Base-by-base conservation (phyloP, 2,888 invertebrate species). In the Thymelicus sylvestris region DNA sequence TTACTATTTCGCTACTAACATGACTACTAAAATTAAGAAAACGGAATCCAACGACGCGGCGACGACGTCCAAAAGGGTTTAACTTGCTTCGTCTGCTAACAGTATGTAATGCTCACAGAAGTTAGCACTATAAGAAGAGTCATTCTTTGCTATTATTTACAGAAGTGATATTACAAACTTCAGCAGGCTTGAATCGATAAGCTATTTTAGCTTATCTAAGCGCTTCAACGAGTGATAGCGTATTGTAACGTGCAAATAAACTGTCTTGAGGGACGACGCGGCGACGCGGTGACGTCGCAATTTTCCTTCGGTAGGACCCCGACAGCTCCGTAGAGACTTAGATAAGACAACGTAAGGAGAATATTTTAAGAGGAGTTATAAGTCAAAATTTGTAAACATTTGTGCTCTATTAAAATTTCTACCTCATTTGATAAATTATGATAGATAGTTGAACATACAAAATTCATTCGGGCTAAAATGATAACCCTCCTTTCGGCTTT, bases 221-320 rank as follows among this genome's bases (percentile, higher is more conserved):
- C 57, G 57, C 13, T 13, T 38, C 57, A 13, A 57, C 31, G 57
- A 57, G 38, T 12, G 57, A 57, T 38, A 6, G 57, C 57, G 31
- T 57, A 24, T 57, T 57, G 55, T 57, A 57, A 57, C 57, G 57
- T 38, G 57, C 57, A 57, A 57, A 57, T 31, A 57, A 57, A 31
- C 57, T 6, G 57, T 10, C 59, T 66, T 59, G 12, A 47, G 47
- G 13, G 44, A 66, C 57, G 10, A 48, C 31, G 31, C 31, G 19
- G 19, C 19, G 19, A 19, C 19, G 19, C 0, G 2, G 31, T 3
- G 31, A 31, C 55, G 59, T 59, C 59, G 59, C 66, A 66, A 66
- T 59, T 66, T 59, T 59, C 66, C 44, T 31, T 65, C 41, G 57
- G 59, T 47, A 47, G 38, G 15, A n/a, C 10, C 47, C 10, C 59